Conservation (phyloP, 1,140 invertebrate genomes). For the Akabosia matsudoensis region DNA sequence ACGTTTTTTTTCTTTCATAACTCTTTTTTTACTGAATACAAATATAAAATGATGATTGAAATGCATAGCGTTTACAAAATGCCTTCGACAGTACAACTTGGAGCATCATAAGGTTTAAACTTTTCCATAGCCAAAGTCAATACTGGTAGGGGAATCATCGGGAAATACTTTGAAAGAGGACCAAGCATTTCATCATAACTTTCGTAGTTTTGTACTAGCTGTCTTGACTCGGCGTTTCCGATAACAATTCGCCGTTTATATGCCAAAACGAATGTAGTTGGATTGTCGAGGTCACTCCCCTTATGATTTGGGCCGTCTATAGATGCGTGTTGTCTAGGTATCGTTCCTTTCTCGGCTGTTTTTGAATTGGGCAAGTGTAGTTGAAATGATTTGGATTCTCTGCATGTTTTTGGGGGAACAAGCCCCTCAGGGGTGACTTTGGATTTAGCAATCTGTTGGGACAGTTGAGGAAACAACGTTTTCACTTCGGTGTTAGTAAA, state of each 20-base stretch:
- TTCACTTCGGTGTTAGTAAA: background rate
- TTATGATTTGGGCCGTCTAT: too few relatives aligned
- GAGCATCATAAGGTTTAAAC: too few relatives aligned
- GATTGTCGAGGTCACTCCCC: background rate
- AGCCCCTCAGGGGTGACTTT: background rate
- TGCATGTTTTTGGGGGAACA: too few relatives aligned
- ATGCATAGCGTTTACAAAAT: too few relatives aligned
- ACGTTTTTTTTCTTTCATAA: too few relatives aligned
- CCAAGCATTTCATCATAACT: background rate
- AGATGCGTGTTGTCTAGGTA: too few relatives aligned
- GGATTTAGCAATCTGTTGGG: background rate
- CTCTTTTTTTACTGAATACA: too few relatives aligned
- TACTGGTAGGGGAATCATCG: background rate
- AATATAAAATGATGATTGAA: too few relatives aligned
- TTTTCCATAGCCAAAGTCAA: background rate
- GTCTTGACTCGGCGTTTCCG: background rate
- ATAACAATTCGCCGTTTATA: background rate
- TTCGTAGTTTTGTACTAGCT: background rate
- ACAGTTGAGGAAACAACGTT: background rate
- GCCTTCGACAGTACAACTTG: too few relatives aligned
- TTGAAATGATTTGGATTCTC: background rate
- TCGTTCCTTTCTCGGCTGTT: too few relatives aligned
- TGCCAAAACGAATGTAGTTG: constrained; percentile 9
- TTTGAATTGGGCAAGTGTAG: too few relatives aligned
- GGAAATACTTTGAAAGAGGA: background rate